Evolutionary conservation across 2,113 vertebrate species (phyloP), one percentile per base, ranked within the genome.

Genomic region (Mirza zaza): DNA sequence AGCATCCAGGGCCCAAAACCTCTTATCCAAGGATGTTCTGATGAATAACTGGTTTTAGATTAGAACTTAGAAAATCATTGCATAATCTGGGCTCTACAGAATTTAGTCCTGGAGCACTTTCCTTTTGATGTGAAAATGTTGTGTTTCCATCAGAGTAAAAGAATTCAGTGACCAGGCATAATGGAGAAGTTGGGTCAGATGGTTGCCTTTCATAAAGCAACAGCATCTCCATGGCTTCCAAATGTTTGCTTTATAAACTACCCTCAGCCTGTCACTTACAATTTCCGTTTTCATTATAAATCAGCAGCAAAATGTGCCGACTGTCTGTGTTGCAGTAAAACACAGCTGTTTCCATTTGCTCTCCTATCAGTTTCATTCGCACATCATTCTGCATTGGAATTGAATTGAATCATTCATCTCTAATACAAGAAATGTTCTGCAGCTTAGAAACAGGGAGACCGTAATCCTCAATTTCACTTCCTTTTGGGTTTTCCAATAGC

Each of bases 241-340:
- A 95, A 91, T 25, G 32, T 95, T 98, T 96, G 21, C 80, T 97
- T 95, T 89, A 84, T 86, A 95, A 98, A 93, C 2, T n/a, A 65
- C 73, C 95, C 97, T 96, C 94, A 96, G 48, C 70, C 81, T 96
- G 92, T 98, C 96, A 89, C 87, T 97, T 97, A 97, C 91, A 96
- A 96, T 92, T 93, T 95, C 96, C 1, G 20, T 98, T 97, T 97
- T 97, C 95, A 97, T 82, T 97, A 91, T 92, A 97, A 67, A 97
- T 97, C 71, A 94, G 92, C 77, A 90, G 94, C 83, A 97, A 98
- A 98, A 96, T 42, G 23, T 57, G 32, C 95, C 61, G 70, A 93
- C 93, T 98, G 86, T 92, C 91, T 97, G 42, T 88, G 89, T n/a
- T 59, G 34, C 13, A 50, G 93, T 90, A 96, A 97, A 97, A 95